Evolutionary conservation across 1,140 invertebrate species (phyloP).

Genomic region (Probaryconus sp.): DNA sequence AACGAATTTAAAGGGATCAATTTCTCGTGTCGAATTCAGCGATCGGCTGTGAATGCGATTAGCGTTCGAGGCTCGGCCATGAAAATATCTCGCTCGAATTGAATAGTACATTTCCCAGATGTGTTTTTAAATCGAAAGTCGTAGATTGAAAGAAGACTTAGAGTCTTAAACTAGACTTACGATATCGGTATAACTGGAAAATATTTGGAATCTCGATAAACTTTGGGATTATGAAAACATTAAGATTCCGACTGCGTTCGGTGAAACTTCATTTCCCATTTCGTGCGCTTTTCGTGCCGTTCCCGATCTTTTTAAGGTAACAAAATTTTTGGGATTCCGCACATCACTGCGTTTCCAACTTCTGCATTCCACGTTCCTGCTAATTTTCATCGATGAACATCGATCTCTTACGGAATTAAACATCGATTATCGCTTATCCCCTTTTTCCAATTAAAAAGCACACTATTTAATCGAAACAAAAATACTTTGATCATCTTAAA

Average conservation of each 20-base stretch:
- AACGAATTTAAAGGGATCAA: constrained; percentile 32
- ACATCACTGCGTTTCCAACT: constrained; percentile 37
- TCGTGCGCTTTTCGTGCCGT: constrained; percentile 33
- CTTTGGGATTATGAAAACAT: constrained; percentile 44
- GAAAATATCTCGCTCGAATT: constrained; percentile 27
- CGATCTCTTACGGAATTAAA: constrained; percentile 6
- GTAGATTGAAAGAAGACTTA: constrained; percentile 42
- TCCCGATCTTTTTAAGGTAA: constrained; percentile 44
- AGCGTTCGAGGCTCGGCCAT: constrained; percentile 18
- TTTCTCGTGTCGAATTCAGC: constrained; percentile 18
- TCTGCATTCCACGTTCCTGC: constrained; percentile 32
- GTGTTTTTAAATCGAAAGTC: constrained; percentile 44
- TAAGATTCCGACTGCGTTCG: constrained; percentile 37
- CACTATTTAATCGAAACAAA: too few relatives aligned
- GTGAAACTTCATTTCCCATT: constrained; percentile 43
- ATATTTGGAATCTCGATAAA: constrained; percentile 48
- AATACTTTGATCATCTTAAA: too few relatives aligned
- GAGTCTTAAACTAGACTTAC: constrained; percentile 38
- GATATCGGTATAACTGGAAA: constrained; percentile 45
- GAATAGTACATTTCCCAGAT: constrained; percentile 37
- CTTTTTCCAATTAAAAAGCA: too few relatives aligned
- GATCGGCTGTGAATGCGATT: constrained; percentile 41
- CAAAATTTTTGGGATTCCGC: constrained; percentile 41
- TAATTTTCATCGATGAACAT: constrained; percentile 33
- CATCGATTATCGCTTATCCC: background rate